Evolutionary conservation across 2,797 vertebrate species (phyloP).

Genomic region (Hyperoplus immaculatus): DNA sequence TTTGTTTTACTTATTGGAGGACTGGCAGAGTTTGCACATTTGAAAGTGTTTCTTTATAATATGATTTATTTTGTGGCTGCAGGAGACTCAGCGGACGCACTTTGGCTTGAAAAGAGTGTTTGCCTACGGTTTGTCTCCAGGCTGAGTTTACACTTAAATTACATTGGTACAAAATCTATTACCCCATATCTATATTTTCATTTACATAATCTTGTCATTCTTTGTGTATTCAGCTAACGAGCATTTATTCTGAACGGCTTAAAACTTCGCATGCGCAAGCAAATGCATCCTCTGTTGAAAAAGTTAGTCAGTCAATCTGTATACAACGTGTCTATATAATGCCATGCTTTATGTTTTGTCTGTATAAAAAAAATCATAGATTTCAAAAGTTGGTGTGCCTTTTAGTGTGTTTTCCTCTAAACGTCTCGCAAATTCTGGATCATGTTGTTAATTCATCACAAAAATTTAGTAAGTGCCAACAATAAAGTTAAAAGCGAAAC

Average conservation of each 20-base stretch:
- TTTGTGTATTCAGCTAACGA: background rate
- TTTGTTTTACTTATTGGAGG: slow-evolving; percentile 59
- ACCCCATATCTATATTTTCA: background rate
- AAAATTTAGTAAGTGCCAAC: background rate
- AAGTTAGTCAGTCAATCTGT: background rate
- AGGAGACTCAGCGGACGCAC: slow-evolving; percentile 37
- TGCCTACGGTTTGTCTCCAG: slow-evolving; percentile 51
- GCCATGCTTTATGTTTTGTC: background rate
- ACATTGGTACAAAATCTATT: background rate
- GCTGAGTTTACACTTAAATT: slow-evolving; percentile 11
- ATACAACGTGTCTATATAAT: slow-evolving; percentile 1
- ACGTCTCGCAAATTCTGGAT: background rate
- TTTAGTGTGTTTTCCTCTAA: background rate
- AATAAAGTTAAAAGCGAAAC: slow-evolving; percentile 18
- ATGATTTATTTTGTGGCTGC: slow-evolving; percentile 37
- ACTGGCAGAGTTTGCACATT: slow-evolving; percentile 50
- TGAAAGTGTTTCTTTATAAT: slow-evolving; percentile 40
- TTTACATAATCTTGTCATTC: background rate
- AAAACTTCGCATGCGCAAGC: slow-evolving; percentile 6
- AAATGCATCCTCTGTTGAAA: background rate
- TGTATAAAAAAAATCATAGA: background rate
- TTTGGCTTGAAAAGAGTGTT: slow-evolving; percentile 31
- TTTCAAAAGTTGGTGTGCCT: background rate
- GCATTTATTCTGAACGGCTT: background rate
- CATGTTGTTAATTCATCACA: background rate